phyloP scores from a whole-genome alignment of 1,140 invertebrate genomes.

The Drosophila cardini region DNA sequence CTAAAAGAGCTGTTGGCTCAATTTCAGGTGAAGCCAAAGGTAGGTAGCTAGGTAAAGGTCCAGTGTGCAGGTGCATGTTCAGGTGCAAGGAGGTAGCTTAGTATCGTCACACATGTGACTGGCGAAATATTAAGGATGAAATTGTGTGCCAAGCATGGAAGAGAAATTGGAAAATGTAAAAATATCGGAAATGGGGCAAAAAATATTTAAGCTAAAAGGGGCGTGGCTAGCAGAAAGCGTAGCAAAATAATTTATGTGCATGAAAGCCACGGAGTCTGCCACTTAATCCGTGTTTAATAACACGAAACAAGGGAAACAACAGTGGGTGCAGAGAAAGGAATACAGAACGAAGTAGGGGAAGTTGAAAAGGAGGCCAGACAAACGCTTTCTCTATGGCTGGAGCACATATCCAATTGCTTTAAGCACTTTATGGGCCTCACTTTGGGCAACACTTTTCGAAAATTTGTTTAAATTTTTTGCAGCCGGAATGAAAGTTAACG shows the following conservation, averaged over 20 bases:
- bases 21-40: constrained; percentile 9
- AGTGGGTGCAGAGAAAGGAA: background rate
- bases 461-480: constrained; percentile 45
- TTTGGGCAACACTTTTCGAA: constrained; percentile 19
- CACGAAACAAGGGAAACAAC: constrained; percentile 52
- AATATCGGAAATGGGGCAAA: constrained; percentile 41
- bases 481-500: constrained; percentile 58
- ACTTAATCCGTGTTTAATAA: constrained; percentile 82
- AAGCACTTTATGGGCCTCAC: constrained; percentile 56
- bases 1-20: constrained; percentile 35
- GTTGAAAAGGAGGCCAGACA: constrained; percentile 33
- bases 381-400: constrained; percentile 43
- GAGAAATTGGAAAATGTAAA: constrained; percentile 70
- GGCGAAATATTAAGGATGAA: constrained; percentile 77
- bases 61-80: constrained; percentile 11
- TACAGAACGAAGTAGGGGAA: background rate
- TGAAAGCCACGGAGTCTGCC: constrained; percentile 79
- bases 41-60: constrained; percentile 10
- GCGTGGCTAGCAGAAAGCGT: constrained; percentile 62
- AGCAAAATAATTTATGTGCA: constrained; percentile 79
- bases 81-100: background rate
- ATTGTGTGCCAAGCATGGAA: constrained; percentile 76
- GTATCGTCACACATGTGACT: constrained; percentile 66
- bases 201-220: constrained; percentile 33
- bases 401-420: constrained; percentile 48